These are phyloP conservation scores for Heterodera filipjevi DNA, from an alignment of 2,888 invertebrate species.

Conservation along the genomic window DNA sequence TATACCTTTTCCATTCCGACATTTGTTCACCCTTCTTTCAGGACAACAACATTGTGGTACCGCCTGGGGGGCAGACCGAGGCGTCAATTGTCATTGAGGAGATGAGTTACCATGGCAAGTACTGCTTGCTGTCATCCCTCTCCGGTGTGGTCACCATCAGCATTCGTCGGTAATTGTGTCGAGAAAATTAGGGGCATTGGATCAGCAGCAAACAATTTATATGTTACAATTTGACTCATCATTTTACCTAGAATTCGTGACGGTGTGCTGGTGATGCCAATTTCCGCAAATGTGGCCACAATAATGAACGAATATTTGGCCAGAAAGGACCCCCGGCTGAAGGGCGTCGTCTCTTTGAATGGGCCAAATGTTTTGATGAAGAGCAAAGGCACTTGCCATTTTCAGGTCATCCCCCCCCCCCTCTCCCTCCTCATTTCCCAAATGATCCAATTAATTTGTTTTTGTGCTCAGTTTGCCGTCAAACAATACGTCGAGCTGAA, in stretches of 20 bases:
- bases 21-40: background rate
- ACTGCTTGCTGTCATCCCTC: slow-evolving; percentile 65
- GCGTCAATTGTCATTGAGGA: slow-evolving; percentile 68
- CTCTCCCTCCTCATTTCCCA: background rate
- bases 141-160: slow-evolving; percentile 55
- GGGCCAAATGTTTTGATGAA: slow-evolving; percentile 52
- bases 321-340: slow-evolving; percentile 37
- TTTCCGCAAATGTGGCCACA: slow-evolving; percentile 59
- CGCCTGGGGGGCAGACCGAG: slow-evolving; percentile 64
- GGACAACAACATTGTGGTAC: slow-evolving; percentile 67
- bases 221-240: background rate
- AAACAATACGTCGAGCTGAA: slow-evolving; percentile 63
- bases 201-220: background rate
- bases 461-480: slow-evolving; percentile 56
- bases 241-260: slow-evolving; percentile 53
- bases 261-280: slow-evolving; percentile 59
- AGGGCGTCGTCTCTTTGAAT: slow-evolving; percentile 52
- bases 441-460: background rate
- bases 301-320: slow-evolving; percentile 57
- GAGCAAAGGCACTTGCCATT: slow-evolving; percentile 63
- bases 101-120: slow-evolving; percentile 67
- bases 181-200: no score
- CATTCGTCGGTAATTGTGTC: slow-evolving; percentile 51
- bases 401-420: slow-evolving; percentile 50
- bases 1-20: background rate